Evolutionary conservation across 2,888 invertebrate genomes (phyloP).

Genomic region (Eristalis intricaria): DNA sequence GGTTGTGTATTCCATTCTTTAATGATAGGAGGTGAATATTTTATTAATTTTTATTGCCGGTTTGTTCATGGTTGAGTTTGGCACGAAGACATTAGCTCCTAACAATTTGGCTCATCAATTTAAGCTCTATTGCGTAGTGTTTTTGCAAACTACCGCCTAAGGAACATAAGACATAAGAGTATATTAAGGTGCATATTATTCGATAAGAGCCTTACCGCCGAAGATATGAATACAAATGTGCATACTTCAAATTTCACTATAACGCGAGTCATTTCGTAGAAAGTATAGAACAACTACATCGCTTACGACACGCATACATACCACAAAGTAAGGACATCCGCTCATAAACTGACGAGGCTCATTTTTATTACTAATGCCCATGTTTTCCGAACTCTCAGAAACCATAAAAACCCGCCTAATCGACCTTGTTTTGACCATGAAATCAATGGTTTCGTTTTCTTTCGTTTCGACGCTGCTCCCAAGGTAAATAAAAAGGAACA

Average conservation of each 20-base stretch:
- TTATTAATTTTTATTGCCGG: no score
- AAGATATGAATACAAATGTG: neutral
- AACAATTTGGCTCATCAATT: no score
- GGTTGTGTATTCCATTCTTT: no score
- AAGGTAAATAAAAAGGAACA: constrained; percentile 20
- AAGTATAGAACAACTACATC: neutral
- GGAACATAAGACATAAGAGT: no score
- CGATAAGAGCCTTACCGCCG: neutral
- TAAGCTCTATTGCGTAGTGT: no score
- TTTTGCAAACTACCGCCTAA: no score
- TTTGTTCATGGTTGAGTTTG: no score
- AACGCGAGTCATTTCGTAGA: neutral
- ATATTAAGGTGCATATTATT: no score
- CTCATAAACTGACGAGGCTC: neutral
- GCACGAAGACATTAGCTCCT: no score
- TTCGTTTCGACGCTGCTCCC: neutral
- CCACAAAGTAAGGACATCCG: neutral
- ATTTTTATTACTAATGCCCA: constrained; percentile 1
- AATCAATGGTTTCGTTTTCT: constrained; percentile 1
- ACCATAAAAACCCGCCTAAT: constrained; percentile 1
- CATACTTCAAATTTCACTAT: neutral
- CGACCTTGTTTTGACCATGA: constrained; percentile 1
- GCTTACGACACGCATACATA: neutral
- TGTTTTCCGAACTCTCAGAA: neutral
- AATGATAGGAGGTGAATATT: no score